Evolutionary conservation across 1,140 invertebrate species (phyloP).

Genomic region (Philotrypesis tridentata): DNA sequence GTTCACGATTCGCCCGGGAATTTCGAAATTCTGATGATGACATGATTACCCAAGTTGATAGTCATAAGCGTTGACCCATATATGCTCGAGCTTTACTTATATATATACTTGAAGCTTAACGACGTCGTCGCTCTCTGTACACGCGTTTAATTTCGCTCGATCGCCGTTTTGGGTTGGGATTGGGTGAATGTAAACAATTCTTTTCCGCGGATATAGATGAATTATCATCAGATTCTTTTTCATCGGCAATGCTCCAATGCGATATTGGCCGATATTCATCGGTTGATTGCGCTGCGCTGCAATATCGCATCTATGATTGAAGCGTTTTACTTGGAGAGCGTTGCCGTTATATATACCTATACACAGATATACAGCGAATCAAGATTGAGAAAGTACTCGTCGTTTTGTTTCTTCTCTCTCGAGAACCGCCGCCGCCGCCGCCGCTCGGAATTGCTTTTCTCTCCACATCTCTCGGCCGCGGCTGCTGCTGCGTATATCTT

Average conservation of each 20-base stretch:
- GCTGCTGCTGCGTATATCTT: background rate
- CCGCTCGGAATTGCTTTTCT: background rate
- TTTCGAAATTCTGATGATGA: background rate
- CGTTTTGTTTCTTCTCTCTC: background rate
- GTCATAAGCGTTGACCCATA: background rate
- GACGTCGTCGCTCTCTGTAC: background rate
- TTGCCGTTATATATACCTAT: background rate
- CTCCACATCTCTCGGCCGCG: background rate
- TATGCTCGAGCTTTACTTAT: background rate
- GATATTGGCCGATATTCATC: background rate
- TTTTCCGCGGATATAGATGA: too few relatives aligned
- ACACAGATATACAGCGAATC: background rate
- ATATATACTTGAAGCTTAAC: background rate
- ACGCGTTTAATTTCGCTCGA: background rate
- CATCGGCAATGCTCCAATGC: background rate
- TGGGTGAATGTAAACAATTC: too few relatives aligned
- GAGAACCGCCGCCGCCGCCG: background rate
- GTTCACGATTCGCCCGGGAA: background rate
- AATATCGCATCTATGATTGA: background rate
- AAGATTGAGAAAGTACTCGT: background rate
- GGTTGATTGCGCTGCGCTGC: background rate
- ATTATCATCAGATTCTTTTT: too few relatives aligned
- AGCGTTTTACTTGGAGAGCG: background rate
- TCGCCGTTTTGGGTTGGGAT: too few relatives aligned
- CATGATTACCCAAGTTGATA: background rate